These are phyloP conservation scores for Notechis scutatus DNA, from an alignment of 2,113 vertebrate genomes.

Conservation along the genomic window DNA sequence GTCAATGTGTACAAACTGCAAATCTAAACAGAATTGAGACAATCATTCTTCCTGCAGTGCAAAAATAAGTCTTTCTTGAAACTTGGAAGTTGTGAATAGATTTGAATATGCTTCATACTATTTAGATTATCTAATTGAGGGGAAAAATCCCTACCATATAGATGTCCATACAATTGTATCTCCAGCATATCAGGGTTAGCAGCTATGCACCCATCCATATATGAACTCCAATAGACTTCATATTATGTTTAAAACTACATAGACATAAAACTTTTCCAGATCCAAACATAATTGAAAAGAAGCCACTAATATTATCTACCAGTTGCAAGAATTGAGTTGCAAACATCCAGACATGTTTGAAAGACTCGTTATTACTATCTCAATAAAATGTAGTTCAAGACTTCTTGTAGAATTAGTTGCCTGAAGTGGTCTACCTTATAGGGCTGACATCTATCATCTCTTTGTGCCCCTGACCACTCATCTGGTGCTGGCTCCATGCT, in stretches of 20 bases:
- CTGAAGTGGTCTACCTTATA: not conserved
- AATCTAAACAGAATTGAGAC: constrained; percentile 9
- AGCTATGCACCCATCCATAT: not conserved
- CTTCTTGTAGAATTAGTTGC: not conserved
- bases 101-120: not conserved
- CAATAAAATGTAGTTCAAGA: not conserved
- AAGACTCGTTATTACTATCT: not conserved
- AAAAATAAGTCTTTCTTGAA: not conserved
- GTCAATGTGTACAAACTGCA: not conserved
- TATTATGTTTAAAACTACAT: not conserved
- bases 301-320: not conserved
- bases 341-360: not conserved
- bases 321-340: not conserved
- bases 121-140: not conserved
- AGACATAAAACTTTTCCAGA: not conserved
- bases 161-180: not conserved
- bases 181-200: not conserved
- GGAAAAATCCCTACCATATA: not conserved
- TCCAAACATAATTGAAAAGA: not conserved
- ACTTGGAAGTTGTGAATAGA: not conserved
- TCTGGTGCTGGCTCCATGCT: not conserved
- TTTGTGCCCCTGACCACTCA: not conserved
- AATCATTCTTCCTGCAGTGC: not conserved
- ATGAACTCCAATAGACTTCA: not conserved
- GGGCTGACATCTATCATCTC: not conserved